Base-by-base conservation (phyloP, 2,888 invertebrate species). In the Schrankia costaestrigalis region DNA sequence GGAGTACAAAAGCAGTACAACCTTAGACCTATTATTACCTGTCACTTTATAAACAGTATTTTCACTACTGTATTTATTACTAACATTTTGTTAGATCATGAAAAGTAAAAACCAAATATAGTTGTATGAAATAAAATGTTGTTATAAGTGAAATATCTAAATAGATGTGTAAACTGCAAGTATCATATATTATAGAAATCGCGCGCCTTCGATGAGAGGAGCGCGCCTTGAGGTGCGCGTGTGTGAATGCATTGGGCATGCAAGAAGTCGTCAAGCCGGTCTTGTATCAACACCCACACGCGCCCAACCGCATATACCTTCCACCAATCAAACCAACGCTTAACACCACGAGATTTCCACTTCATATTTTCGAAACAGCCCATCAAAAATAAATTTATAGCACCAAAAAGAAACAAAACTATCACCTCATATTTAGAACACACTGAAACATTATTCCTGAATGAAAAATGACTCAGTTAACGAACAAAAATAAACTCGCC, bases 181-280 rank as follows among this genome's bases (percentile, higher is more conserved):
- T 66, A 67, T n/a, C n/a, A n/a, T 52, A 38, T 38, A 6, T 33
- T 21, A 12, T 17, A 51, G 45, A 48, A 46, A 49, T 41, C 40
- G 48, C 46, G 49, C 67, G 56, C 60, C 51, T 48, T 58, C 57
- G 36, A 40, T 36, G 45, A 43, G 35, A 26, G 41, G 24, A 32
- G 35, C 39, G 19, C 33, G 31, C 35, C 40, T 33, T 11, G 34
- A 44, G 21, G 31, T 26, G 40, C 47, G 47, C 37, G 56, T 57
- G 70, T 56, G 60, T 62, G 70, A 62, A 68, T 71, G 71, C 65
- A 68, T 42, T 57, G 58, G 55, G 63, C 59, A 66, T 58, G 65
- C 51, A 49, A 67, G 61, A 73, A 73, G 69, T 64, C 39, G 74
- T 72, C 75, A 65, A 70, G 80, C 84, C 82, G 82, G 85, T 84